Evolutionary conservation across 2,797 vertebrate genomes (phyloP), one percentile per base, ranked within the genome.

Genomic region (Alectoris magna): DNA sequence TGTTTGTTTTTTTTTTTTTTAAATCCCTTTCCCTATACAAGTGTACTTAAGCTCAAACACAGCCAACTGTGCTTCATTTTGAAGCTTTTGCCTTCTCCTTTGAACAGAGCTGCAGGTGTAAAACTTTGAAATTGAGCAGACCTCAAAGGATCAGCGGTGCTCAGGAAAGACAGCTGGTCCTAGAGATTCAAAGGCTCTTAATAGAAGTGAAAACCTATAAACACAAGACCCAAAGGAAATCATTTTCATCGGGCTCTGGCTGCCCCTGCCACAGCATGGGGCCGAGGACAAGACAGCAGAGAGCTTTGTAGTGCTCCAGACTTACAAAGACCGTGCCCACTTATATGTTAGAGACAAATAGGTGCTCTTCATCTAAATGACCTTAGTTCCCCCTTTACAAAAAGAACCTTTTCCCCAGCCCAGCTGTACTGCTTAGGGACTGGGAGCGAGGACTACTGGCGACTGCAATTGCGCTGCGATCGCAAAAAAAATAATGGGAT

Each of bases 51-150:
- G 15, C 82, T 70, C 63, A 91, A 78, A 39, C 3, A 2, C 55
- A 71, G 62, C 62, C 55, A 73, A 53, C 79, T 70, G 56, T 24
- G 67, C 75, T 79, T 89, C 3, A 7, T 81, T 84, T 84, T n/a
- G 89, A 88, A 81, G 51, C 29, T 38, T 84, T 90, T 84, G 44
- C 31, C 31, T 92, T 19, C 63, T 38, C 73, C 82, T 96, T 91
- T 89, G 87, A 94, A 86, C 27, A 60, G 63, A 89, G 29, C 19
- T 86, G 44, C 76, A 92, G 53, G 91, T 87, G 85, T 84, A 55
- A 94, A 90, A 78, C 64, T 85, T 91, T 66, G 70, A 87, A 94
- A 93, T 74, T 24, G 49, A 43, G 76, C 13, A 66, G 60, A 92
- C 58, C 56, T 87, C 76, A 87, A 90, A 94, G 73, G 55, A 76